Base-by-base conservation (phyloP, 2,797 vertebrate genomes). In the Phoeniculus purpureus region DNA sequence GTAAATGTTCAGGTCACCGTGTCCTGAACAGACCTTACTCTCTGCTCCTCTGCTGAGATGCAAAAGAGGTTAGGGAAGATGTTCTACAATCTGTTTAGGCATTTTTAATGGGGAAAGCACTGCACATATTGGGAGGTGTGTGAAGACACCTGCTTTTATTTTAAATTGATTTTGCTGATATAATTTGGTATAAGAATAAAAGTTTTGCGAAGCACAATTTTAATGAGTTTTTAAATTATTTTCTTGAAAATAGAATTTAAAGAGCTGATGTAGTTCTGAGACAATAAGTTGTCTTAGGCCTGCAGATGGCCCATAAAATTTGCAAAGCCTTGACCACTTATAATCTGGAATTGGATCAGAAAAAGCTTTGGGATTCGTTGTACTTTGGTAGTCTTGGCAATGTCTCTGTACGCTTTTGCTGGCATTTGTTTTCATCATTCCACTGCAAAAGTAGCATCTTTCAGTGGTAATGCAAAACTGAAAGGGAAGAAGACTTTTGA, bases 351-450 rank as follows among this genome's bases (percentile, higher is more conserved):
- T 62, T 85, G 58, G 54, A 91, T 87, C 59, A 89, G 79, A 85
- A 90, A 84, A 93, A 87, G 25, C 73, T 85, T 92, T 47, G 79
- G 79, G 58, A 93, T 68, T 60, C 32, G 77, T 2, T 90, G 43
- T 80, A 86, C n/a, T 85, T 88, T 81, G 18, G 45, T 93, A 45
- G 68, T 82, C 60, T 93, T 87, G 45, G 45, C 47, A 83, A 9
- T 50, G 62, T 64, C 37, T 79, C 40, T 65, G 27, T 62, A 77
- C 0, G 3, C 82, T 95, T 72, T 27, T 83, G 45, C 79, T 90
- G 64, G 72, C 26, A 50, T 90, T 66, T 81, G 89, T 9, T 65
- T 77, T 91, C 62, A 64, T 90, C 81, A 62, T 93, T 58, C 45
- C 34, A 14, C 47, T 92, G 81, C 81, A 74, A 45, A 85, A 72